These are phyloP conservation scores for Streblospio benedicti DNA, from an alignment of 1,140 invertebrate species.

Conservation along the genomic window DNA sequence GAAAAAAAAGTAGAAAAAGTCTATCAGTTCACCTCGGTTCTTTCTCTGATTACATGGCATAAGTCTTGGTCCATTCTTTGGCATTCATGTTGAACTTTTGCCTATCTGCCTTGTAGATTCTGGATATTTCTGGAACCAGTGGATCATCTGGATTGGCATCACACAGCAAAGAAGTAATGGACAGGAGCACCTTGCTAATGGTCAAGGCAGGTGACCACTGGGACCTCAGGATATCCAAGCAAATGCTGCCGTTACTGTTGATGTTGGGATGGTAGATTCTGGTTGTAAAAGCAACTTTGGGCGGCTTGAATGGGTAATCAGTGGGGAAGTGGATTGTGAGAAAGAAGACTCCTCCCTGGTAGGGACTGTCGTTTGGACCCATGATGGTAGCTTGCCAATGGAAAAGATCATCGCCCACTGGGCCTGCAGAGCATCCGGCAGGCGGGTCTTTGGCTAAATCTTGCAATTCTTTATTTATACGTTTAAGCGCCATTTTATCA, in stretches of 20 bases:
- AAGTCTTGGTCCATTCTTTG: constrained; percentile 97
- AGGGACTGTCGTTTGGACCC: constrained; percentile 58
- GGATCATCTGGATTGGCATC: constrained; percentile 99
- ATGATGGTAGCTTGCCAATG: constrained; percentile 46
- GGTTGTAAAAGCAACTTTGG: constrained; percentile 96
- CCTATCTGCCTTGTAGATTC: constrained; percentile 98
- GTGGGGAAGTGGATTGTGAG: constrained; percentile 98
- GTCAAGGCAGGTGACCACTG: constrained; percentile 99
- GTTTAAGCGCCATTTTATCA: no score
- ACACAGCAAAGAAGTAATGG: constrained; percentile 96
- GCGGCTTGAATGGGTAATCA: constrained; percentile 98
- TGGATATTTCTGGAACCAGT: constrained; percentile 96
- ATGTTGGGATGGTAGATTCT: constrained; percentile 99
- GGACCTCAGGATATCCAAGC: constrained; percentile 95
- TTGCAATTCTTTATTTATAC: constrained; percentile 57
- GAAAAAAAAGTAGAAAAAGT: no score
- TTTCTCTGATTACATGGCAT: constrained; percentile 65
- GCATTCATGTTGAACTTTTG: constrained; percentile 78
- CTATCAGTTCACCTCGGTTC: no score
- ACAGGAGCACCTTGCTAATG: constrained; percentile 99
- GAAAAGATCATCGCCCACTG: constrained; percentile 47
- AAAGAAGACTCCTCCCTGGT: constrained; percentile 97
- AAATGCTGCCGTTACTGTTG: constrained; percentile 99
- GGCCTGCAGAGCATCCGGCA: constrained; percentile 47
- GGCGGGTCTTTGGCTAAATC: constrained; percentile 45